Conservation (phyloP, 2,888 invertebrate species). For the Meliscaeva auricollis region DNA sequence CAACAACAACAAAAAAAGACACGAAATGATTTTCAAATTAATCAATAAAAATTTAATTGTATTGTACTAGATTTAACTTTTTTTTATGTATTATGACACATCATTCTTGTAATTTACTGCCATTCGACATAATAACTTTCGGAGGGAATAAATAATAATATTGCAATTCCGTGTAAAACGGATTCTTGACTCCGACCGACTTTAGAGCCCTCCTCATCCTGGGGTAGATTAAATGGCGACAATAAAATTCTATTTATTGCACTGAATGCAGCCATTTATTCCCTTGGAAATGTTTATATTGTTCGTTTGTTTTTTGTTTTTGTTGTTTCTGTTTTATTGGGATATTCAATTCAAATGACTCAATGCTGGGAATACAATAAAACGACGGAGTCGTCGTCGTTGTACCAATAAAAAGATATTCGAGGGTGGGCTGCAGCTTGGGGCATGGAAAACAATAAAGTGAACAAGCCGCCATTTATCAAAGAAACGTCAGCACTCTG, state of each 20-base stretch:
- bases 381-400: constrained; percentile 22
- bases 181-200: constrained; percentile 27
- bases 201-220: background rate
- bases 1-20: background rate
- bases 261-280: constrained; percentile 63
- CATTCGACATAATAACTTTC: constrained; percentile 22
- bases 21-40: constrained; percentile 55
- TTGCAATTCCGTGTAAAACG: constrained; percentile 32
- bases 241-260: constrained; percentile 66
- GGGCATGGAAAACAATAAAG: constrained; percentile 57
- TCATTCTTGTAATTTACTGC: constrained; percentile 45
- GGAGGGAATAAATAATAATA: constrained; percentile 24
- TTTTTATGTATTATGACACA: constrained; percentile 56
- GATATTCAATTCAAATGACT: constrained; percentile 46
- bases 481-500: constrained; percentile 55
- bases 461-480: constrained; percentile 49
- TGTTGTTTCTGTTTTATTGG: constrained; percentile 10
- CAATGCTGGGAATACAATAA: constrained; percentile 47
- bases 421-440: constrained; percentile 27
- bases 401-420: constrained; percentile 33
- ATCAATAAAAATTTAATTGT: constrained; percentile 68
- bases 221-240: constrained; percentile 40
- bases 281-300: constrained; percentile 37
- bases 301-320: constrained; percentile 1
- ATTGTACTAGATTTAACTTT: constrained; percentile 48